Conservation (phyloP, 2,888 invertebrate species). For the Hofmannophila pseudospretella region DNA sequence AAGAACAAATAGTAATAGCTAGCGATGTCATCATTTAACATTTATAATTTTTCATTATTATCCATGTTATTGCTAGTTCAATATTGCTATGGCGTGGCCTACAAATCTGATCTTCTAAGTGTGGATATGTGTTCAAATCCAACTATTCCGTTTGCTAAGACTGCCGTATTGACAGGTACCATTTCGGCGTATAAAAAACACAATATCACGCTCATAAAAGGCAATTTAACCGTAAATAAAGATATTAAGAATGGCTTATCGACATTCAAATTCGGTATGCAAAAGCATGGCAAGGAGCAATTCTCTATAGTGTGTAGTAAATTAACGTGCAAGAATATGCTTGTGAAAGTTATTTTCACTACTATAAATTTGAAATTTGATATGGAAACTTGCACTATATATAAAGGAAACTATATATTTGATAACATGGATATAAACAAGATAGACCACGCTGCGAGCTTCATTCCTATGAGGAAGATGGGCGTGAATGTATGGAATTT, state of each 20-base stretch:
- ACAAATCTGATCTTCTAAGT: slow-evolving; percentile 3
- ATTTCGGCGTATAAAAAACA: slow-evolving; percentile 16
- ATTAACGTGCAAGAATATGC: slow-evolving; percentile 28
- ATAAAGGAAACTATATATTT: slow-evolving; percentile 26
- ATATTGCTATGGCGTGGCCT: background rate
- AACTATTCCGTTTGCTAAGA: slow-evolving; percentile 23
- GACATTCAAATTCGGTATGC: slow-evolving; percentile 24
- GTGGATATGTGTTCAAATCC: slow-evolving; percentile 20
- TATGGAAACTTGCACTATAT: slow-evolving; percentile 24
- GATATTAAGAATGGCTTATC: slow-evolving; percentile 24
- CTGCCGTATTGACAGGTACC: slow-evolving; percentile 9
- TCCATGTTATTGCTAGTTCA: too few species aligned
- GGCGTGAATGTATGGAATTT: slow-evolving; percentile 14
- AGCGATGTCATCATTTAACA: too few species aligned
- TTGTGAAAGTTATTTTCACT: slow-evolving; percentile 21
- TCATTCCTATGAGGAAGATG: slow-evolving; percentile 26
- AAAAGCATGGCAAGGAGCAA: slow-evolving; percentile 14
- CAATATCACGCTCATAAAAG: slow-evolving; percentile 22
- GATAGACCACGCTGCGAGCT: slow-evolving; percentile 24
- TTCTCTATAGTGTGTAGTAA: slow-evolving; percentile 22
- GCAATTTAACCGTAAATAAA: slow-evolving; percentile 23
- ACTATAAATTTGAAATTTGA: slow-evolving; percentile 23
- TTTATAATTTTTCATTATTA: too few species aligned
- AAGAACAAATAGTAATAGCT: too few species aligned
- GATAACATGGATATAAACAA: slow-evolving; percentile 24